Conservation (phyloP, 2,797 vertebrate species). For the Jordanella pulchra region DNA sequence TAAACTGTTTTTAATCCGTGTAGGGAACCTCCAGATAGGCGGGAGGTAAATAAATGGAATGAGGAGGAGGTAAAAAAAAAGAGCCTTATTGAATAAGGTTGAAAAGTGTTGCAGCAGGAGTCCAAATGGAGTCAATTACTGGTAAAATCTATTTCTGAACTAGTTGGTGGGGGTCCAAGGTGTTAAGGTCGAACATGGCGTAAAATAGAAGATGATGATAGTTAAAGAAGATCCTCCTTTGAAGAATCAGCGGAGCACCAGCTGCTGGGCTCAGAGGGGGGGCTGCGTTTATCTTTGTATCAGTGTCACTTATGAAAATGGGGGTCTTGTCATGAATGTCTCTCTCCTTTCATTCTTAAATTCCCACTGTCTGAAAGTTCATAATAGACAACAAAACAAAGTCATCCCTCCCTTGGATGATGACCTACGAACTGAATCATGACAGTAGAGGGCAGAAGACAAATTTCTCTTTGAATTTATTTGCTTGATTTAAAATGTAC, state of each 20-base stretch:
- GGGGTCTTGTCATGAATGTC: constrained; percentile 67
- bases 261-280: constrained; percentile 46
- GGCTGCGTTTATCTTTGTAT: constrained; percentile 64
- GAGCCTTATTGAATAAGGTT: constrained; percentile 77
- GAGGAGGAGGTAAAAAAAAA: constrained; percentile 40
- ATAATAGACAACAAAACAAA: constrained; percentile 48
- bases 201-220: constrained; percentile 37
- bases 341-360: constrained; percentile 45
- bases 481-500: constrained; percentile 32
- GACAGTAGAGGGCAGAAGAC: constrained; percentile 63
- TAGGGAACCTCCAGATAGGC: constrained; percentile 84
- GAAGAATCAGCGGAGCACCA: constrained; percentile 39
- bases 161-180: constrained; percentile 42
- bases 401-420: constrained; percentile 43
- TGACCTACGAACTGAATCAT: constrained; percentile 67
- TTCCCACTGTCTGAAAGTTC: constrained; percentile 59
- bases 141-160: constrained; percentile 61
- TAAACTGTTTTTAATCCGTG: constrained; percentile 87
- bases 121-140: constrained; percentile 75
- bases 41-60: constrained; percentile 39
- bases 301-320: constrained; percentile 61
- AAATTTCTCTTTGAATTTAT: constrained; percentile 64
- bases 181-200: constrained; percentile 33
- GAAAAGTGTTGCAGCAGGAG: constrained; percentile 78
- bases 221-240: constrained; percentile 22